Evolutionary conservation across 2,888 invertebrate genomes (phyloP).

Genomic region (Nebria salina): DNA sequence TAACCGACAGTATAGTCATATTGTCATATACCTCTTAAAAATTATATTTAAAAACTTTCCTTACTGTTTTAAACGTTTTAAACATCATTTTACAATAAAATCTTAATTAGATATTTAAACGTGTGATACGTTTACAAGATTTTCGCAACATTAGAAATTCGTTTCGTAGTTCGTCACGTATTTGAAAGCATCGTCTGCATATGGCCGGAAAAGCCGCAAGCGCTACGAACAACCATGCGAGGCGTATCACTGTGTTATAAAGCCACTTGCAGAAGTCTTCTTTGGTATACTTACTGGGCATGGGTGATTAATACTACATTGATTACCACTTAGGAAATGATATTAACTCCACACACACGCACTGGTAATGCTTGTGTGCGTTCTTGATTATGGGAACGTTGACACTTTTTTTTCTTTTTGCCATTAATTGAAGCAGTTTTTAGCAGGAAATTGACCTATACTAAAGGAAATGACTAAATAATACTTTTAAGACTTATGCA

Average conservation of each 20-base stretch:
- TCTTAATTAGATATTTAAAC: not conserved
- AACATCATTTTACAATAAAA: not conserved
- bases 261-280: not conserved
- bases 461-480: not conserved
- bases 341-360: not conserved
- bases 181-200: conserved; percentile 16
- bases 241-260: not conserved
- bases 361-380: not conserved
- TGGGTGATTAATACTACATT: conserved; percentile 23
- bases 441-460: not conserved
- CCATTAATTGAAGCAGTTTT: not conserved
- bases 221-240: not conserved
- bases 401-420: not conserved
- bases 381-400: not conserved
- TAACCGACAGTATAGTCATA: too few species aligned
- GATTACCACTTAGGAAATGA: conserved; percentile 18
- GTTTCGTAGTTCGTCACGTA: conserved; percentile 14
- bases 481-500: not conserved
- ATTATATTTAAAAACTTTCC: too few species aligned
- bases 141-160: conserved; percentile 31
- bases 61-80: too few species aligned
- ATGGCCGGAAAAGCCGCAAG: not conserved
- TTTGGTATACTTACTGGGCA: conserved; percentile 3
- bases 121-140: not conserved
- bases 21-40: too few species aligned